Evolutionary conservation across 2,797 vertebrate species (phyloP), one percentile per base, ranked within the genome.

Genomic region (Oophaga sylvatica): DNA sequence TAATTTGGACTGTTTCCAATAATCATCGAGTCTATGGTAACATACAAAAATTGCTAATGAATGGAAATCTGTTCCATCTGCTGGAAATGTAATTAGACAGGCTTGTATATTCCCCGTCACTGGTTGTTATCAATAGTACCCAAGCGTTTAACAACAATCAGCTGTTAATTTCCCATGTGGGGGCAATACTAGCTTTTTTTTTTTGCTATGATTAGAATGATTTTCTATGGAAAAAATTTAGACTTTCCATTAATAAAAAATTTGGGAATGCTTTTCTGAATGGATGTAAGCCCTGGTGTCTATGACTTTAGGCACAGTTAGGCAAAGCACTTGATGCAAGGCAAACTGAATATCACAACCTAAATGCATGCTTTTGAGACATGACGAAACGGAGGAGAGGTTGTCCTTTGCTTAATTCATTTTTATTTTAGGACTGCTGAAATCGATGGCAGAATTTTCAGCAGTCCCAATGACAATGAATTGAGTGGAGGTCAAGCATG

Each of bases 1-100:
- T 67, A 67, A 67, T 29, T 26, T 67, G 26, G 65, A 67, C 65
- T 67, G 65, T 29, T 13, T 29, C 26, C 65, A 67, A 26, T 7
- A 67, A 67, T 10, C 22, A 65, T 3, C 22, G 22, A 65, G 8
- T 2, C 12, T 67, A 67, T 67, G 65, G 65, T 67, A 26, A 29
- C n/a, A 67, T 29, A 29, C 11, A 15, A 67, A 67, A 67, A 67
- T 67, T 26, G 26, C 26, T 67, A 56, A 48, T 78, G 20, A 67
- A 67, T 67, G 26, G 26, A 67, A 67, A 67, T 48, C 45, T 48
- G 75, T 78, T n/a, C 75, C 75, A 78, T n/a, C 45, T 48, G 22
- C 20, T 56, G 53, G 75, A n/a, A 56, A 56, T 56, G 45, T 13
- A 15, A 48, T 78, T n/a, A 78, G 45, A 48, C 31, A 78, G 22